Evolutionary conservation across 2,888 invertebrate genomes (phyloP), one percentile per base, ranked within the genome.

Genomic region (Stramonita haemastoma): DNA sequence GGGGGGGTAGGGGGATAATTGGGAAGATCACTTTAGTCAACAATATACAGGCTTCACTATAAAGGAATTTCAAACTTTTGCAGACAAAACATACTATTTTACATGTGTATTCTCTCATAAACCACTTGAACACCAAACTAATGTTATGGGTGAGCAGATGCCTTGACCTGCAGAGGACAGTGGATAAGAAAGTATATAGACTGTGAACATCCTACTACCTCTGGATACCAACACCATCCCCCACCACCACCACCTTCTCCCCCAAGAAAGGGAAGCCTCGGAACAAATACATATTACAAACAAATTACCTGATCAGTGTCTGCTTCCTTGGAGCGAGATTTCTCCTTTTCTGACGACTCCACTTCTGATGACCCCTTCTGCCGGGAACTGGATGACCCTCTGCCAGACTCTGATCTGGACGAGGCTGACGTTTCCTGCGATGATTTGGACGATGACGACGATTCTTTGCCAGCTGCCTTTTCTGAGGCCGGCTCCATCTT

Each of bases 221-320:
- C 66, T 66, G 22, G 26, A 66, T 46, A 26, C 26, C 66, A 66
- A 22, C 66, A 66, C 26, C 19, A 6, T 17, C 26, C 15, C 66
- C 66, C 26, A 5, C 19, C 66, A 66, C 22, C 26, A 26, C 19
- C 66, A 66, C 5, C 26, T 19, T 17, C 66, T 66, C 66, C 26
- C 26, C 66, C 26, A 26, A 66, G 66, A 66, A 66, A 66, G 66
- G 66, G 19, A 19, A 66, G 46, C 46, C 46, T 46, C 46, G 8
- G 46, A 8, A 46, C 46, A 46, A 46, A 46, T 2, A 46, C 46
- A 46, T 46, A 46, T 46, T 8, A n/a, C n/a, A n/a, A 79, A 29
- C 22, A 8, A 36, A 29, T 86, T 86, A 86, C 86, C 86, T 86
- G 86, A 66, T 86, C 86, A 22, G 66, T 17, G n/a, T 86, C 86